These are phyloP conservation scores for Girardia tigrina DNA, from an alignment of 2,888 invertebrate genomes.

Conservation along the genomic window DNA sequence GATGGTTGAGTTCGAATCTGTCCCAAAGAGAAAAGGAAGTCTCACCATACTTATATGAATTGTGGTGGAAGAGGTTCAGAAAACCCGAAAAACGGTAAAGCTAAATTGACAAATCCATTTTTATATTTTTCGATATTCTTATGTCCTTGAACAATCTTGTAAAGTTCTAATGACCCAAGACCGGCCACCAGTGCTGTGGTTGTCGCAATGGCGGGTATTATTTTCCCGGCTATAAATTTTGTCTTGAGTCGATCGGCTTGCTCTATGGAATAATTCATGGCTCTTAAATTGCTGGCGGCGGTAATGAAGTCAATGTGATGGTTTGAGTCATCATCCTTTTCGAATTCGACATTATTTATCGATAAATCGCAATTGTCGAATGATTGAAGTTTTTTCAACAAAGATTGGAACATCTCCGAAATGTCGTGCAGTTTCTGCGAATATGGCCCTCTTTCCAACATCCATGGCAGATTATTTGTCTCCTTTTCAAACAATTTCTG, in stretches of 20 bases:
- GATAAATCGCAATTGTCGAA: too few relatives aligned
- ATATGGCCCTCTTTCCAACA: too few relatives aligned
- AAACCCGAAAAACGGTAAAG: conserved; percentile 86
- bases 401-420: too few relatives aligned
- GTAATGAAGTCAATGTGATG: conserved; percentile 99
- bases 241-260: conserved; percentile 80
- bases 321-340: conserved; percentile 92
- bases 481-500: too few relatives aligned
- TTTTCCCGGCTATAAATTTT: conserved; percentile 85
- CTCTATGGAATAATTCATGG: conserved; percentile 85
- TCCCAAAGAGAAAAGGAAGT: conserved; percentile 91
- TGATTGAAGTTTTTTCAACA: too few relatives aligned
- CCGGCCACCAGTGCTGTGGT: conserved; percentile 93
- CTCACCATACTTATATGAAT: conserved; percentile 68
- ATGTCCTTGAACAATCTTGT: conserved; percentile 58
- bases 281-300: conserved; percentile 84
- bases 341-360: conserved; percentile 81
- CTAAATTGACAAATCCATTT: conserved; percentile 91
- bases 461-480: too few relatives aligned
- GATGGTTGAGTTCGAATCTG: conserved; percentile 67
- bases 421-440: too few relatives aligned
- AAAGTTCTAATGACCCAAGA: conserved; percentile 74
- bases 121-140: conserved; percentile 62
- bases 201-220: conserved; percentile 97
- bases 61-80: conserved; percentile 76